Conservation (phyloP, 2,888 invertebrate genomes). For the Cosmopolites sordidus region DNA sequence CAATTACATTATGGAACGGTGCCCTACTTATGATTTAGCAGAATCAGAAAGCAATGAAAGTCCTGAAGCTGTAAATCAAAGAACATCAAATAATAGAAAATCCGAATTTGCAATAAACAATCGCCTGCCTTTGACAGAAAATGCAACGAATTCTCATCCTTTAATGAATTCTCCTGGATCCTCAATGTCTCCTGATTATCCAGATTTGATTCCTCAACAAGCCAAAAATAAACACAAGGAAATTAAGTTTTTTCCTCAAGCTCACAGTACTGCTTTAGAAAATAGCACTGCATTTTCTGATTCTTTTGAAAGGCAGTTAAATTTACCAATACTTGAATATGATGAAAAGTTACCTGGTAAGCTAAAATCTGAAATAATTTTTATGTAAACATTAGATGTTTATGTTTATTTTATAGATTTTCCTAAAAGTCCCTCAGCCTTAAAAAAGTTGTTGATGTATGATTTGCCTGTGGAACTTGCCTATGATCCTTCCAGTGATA, state of each 20-base stretch:
- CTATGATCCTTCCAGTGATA: conserved; percentile 44
- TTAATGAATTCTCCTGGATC: conserved; percentile 45
- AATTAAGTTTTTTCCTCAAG: conserved; percentile 38
- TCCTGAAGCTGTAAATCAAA: conserved; percentile 2
- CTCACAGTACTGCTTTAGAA: conserved; percentile 38
- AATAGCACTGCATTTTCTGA: conserved; percentile 30
- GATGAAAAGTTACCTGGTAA: conserved; percentile 41
- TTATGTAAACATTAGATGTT: neutral
- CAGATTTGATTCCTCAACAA: conserved; percentile 46
- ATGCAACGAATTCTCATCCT: conserved; percentile 48
- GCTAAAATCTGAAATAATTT: neutral
- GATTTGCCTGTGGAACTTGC: conserved; percentile 55
- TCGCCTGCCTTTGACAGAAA: conserved; percentile 26
- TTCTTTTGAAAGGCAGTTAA: conserved; percentile 35
- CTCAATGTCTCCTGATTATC: conserved; percentile 43
- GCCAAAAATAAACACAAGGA: conserved; percentile 37
- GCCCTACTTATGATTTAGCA: conserved; percentile 4
- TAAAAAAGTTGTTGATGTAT: conserved; percentile 53
- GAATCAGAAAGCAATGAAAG: conserved; percentile 1
- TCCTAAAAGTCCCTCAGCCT: conserved; percentile 57
- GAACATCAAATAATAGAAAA: conserved; percentile 3
- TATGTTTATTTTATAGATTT: conserved; percentile 40
- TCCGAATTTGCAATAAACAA: conserved; percentile 10
- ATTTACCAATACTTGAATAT: conserved; percentile 37
- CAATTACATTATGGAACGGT: conserved; percentile 8